A percentile compares a stretch with the other conserved stretches of the same genome.
phyloP scores from a whole-genome alignment of 2,113 vertebrate genomes.

The Artemisiospiza belli region DNA sequence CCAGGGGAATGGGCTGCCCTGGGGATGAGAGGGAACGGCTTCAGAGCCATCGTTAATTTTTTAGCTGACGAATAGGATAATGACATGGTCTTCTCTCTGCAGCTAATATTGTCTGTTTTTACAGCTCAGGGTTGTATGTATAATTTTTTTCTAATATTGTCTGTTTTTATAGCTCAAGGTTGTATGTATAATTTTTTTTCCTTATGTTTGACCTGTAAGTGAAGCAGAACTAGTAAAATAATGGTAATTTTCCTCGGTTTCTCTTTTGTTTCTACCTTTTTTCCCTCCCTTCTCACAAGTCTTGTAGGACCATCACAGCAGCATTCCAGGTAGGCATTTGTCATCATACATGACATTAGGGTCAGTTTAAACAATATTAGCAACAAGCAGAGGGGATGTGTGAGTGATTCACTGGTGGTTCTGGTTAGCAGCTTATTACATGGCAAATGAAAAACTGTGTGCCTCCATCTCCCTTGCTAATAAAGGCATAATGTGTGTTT shows the following conservation, averaged over 20 bases:
- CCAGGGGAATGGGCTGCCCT: no score
- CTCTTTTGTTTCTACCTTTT: neutral
- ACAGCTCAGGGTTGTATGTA: neutral
- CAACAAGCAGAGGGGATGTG: neutral
- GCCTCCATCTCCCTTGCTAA: neutral
- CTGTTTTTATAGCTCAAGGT: neutral
- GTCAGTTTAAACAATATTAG: neutral
- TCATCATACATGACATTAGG: neutral
- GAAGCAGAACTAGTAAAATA: neutral
- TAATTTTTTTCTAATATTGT: neutral
- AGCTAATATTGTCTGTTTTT: neutral
- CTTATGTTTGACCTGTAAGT: neutral
- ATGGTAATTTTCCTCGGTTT: neutral
- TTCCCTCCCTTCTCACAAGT: rapidly evolving
- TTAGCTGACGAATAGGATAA: neutral
- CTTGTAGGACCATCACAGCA: neutral
- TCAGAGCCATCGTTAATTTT: neutral
- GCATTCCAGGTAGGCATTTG: neutral
- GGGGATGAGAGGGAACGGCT: neutral
- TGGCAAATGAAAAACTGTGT: neutral
- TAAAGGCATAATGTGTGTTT: neutral
- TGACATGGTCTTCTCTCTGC: neutral
- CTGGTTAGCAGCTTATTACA: neutral
- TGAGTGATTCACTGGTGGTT: neutral
- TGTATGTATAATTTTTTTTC: neutral